phyloP scores from a whole-genome alignment of 2,888 invertebrate species.

The Eristalis tenax region DNA sequence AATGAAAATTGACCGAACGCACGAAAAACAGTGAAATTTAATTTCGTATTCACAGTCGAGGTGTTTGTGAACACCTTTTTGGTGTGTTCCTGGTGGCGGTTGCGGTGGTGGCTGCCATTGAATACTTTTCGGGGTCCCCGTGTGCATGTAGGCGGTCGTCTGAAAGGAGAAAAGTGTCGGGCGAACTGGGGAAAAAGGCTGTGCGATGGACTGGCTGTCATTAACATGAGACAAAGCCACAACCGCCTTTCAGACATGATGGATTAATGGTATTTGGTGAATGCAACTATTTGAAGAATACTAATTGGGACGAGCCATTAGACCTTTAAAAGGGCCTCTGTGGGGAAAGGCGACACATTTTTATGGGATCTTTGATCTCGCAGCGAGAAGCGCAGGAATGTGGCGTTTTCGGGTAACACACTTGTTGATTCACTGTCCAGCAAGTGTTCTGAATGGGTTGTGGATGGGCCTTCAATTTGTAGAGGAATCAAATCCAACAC shows the following conservation, averaged over 20 bases:
- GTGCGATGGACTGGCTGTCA: slow-evolving; percentile 25
- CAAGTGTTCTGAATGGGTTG: slow-evolving; percentile 4
- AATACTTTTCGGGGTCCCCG: slow-evolving; percentile 2
- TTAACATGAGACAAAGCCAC: slow-evolving; percentile 33
- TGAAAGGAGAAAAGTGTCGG: slow-evolving; percentile 43
- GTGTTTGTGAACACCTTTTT: slow-evolving; percentile 70
- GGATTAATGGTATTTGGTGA: slow-evolving; percentile 62
- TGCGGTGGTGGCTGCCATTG: slow-evolving; percentile 11
- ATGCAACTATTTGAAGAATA: slow-evolving; percentile 67
- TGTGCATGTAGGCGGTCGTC: slow-evolving; percentile 49
- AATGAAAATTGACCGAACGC: slow-evolving; percentile 41
- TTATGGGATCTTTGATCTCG: slow-evolving; percentile 62
- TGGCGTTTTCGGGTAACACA: neutral
- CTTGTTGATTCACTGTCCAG: slow-evolving; percentile 9
- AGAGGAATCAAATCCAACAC: neutral
- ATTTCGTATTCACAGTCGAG: slow-evolving; percentile 71
- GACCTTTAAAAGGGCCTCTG: slow-evolving; percentile 29
- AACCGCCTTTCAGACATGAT: slow-evolving; percentile 33
- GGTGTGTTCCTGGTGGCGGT: slow-evolving; percentile 49
- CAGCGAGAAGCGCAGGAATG: slow-evolving; percentile 7
- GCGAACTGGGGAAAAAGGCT: slow-evolving; percentile 13
- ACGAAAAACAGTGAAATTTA: slow-evolving; percentile 65
- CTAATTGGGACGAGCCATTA: slow-evolving; percentile 61
- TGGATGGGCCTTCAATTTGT: neutral
- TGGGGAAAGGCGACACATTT: slow-evolving; percentile 12